Conservation (phyloP, 2,888 invertebrate species). For the Theodoxus fluviatilis region DNA sequence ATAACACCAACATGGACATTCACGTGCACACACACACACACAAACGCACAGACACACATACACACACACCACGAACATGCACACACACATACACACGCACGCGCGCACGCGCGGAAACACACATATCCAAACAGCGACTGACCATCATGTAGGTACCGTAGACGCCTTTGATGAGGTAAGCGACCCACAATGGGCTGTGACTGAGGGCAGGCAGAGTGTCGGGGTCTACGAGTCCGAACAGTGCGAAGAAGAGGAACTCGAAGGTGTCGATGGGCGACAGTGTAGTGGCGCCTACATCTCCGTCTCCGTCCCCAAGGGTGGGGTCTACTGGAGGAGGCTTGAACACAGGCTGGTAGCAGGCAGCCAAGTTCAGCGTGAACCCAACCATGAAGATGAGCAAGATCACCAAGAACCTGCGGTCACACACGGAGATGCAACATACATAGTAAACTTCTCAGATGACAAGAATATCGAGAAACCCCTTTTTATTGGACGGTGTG, state of each 20-base stretch:
- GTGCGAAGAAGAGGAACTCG: conserved; percentile 97
- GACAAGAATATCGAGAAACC: no score
- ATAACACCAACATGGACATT: no score
- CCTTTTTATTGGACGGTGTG: no score
- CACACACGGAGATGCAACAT: no score
- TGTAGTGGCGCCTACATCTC: conserved; percentile 41
- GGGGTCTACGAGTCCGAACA: conserved; percentile 88
- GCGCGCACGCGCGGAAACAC: no score
- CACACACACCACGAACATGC: no score
- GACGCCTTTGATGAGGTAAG: conserved; percentile 70
- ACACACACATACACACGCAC: no score
- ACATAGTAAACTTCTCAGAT: no score
- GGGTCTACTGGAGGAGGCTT: conserved; percentile 30
- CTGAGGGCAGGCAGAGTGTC: conserved; percentile 69
- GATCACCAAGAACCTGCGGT: conserved; percentile 96
- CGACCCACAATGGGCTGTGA: conserved; percentile 66
- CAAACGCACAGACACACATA: no score
- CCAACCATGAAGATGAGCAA: conserved; percentile 97
- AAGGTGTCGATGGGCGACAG: conserved; percentile 76
- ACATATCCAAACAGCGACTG: no score
- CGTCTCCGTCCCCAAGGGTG: conserved; percentile 46
- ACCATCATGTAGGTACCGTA: conserved; percentile 97
- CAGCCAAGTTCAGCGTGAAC: conserved; percentile 88
- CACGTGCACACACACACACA: no score
- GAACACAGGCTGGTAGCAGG: conserved; percentile 85